Conservation (phyloP, 2,797 vertebrate genomes). For the Spinus pinus region DNA sequence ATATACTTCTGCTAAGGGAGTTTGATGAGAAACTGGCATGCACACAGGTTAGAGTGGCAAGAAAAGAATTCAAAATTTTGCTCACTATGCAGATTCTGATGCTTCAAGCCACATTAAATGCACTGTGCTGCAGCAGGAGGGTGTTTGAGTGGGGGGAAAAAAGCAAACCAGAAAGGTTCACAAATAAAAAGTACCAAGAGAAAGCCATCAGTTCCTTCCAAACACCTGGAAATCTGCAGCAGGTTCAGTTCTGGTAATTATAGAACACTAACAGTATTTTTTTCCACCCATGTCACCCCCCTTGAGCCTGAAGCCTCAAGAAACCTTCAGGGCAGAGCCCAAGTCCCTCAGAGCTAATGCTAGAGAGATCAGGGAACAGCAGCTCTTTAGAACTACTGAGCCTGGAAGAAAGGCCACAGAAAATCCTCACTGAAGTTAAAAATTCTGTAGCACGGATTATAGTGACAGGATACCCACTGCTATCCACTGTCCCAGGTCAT, state of each 20-base stretch:
- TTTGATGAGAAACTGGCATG: neutral
- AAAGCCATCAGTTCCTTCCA: neutral
- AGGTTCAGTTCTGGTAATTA: neutral
- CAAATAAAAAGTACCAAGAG: neutral
- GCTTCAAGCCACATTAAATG: neutral
- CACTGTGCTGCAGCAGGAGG: neutral
- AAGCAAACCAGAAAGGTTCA: neutral
- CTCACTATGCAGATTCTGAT: too few relatives aligned
- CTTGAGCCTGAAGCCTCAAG: rapidly evolving
- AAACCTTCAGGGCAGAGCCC: rapidly evolving
- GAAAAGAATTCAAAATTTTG: neutral
- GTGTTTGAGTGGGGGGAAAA: rapidly evolving
- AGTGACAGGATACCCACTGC: rapidly evolving
- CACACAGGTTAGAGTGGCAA: rapidly evolving
- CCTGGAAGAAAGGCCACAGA: neutral
- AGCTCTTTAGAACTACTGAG: rapidly evolving
- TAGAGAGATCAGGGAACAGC: rapidly evolving
- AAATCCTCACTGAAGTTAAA: neutral
- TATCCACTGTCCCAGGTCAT: neutral
- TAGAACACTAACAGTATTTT: rapidly evolving
- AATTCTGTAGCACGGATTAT: neutral
- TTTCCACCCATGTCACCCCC: rapidly evolving
- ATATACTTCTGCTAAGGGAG: rapidly evolving
- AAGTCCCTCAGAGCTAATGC: neutral
- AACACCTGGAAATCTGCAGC: neutral